phyloP scores from a whole-genome alignment of 2,797 vertebrate species.

The Hirundo rustica region DNA sequence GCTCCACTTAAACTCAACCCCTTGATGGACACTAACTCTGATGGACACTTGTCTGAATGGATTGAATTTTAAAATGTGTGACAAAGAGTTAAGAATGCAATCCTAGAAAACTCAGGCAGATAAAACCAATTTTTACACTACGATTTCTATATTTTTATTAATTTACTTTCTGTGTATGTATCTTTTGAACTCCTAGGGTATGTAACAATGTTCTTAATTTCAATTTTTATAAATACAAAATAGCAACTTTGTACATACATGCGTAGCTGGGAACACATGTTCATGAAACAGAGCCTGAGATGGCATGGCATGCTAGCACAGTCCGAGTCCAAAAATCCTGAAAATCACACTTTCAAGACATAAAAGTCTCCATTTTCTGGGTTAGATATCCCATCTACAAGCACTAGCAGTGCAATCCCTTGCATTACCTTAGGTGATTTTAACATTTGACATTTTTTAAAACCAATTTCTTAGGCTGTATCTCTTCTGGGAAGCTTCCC shows the following conservation, averaged over 20 bases:
- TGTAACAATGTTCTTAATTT: neutral
- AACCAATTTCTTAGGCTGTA: neutral
- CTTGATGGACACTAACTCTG: neutral
- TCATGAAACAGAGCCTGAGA: neutral
- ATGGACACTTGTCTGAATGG: neutral
- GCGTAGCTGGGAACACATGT: neutral
- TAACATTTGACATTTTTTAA: neutral
- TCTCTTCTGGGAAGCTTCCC: neutral
- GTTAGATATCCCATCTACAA: neutral
- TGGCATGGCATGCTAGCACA: neutral
- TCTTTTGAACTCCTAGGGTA: neutral
- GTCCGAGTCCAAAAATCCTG: neutral
- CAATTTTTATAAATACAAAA: neutral
- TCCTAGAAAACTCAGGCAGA: neutral
- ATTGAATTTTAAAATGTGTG: neutral
- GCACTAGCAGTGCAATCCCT: neutral
- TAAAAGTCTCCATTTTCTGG: neutral
- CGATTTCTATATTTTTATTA: neutral
- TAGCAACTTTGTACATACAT: neutral
- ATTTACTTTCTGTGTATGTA: neutral
- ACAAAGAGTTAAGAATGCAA: neutral
- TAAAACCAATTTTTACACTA: neutral
- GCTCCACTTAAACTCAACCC: neutral
- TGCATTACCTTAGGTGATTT: neutral
- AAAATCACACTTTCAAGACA: neutral